phyloP scores from a whole-genome alignment of 2,797 vertebrate genomes.

The Myioborus melanocephalus region DNA sequence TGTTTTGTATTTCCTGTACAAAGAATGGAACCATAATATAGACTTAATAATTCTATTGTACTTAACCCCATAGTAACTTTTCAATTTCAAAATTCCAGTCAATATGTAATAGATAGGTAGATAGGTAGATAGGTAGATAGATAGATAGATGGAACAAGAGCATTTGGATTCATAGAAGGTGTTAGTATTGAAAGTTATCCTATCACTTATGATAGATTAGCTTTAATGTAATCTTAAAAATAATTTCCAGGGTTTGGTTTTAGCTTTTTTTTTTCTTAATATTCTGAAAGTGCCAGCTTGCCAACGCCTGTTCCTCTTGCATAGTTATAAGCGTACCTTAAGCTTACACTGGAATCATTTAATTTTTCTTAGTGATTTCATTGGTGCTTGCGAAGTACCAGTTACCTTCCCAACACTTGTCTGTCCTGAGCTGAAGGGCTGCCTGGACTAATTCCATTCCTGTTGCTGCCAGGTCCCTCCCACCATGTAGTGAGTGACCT shows the following conservation, averaged over 20 bases:
- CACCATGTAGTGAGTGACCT: neutral
- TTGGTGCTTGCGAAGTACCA: neutral
- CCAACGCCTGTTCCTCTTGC: neutral
- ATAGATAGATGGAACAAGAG: neutral
- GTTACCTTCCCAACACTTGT: neutral
- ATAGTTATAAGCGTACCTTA: neutral
- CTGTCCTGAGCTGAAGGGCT: neutral
- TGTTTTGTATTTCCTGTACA: neutral
- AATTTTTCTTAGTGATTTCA: neutral
- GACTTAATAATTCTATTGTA: neutral
- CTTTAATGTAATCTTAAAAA: neutral
- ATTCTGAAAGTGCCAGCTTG: neutral
- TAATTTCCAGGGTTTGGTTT: neutral
- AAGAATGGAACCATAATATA: neutral
- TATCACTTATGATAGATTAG: neutral
- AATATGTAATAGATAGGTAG: neutral
- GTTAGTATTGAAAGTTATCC: neutral
- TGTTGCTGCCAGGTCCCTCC: neutral
- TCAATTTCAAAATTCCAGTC: neutral
- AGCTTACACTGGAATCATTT: neutral
- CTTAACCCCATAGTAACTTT: neutral
- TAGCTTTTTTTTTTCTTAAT: rapidly evolving
- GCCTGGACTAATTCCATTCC: neutral
- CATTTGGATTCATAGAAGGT: neutral
- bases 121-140: neutral